These are phyloP conservation scores for Drosophila sucinea DNA, from an alignment of 1,140 invertebrate species.

Conservation along the genomic window DNA sequence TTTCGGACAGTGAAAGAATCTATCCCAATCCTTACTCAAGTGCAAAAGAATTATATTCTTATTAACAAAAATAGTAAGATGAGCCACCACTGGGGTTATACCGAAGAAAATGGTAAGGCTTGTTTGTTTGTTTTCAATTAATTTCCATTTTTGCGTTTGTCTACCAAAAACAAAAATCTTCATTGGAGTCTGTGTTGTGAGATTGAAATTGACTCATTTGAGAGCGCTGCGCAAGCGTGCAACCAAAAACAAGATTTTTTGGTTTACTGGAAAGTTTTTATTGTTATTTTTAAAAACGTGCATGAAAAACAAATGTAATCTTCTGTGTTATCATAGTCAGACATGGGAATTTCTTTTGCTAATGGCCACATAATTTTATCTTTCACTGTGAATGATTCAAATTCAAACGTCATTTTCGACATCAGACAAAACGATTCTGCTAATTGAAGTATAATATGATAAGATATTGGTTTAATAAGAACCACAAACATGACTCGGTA, in stretches of 20 bases:
- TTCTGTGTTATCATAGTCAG: not conserved
- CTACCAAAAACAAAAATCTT: constrained; percentile 31
- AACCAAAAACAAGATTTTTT: not conserved
- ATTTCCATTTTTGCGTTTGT: constrained; percentile 39
- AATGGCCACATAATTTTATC: constrained; percentile 16
- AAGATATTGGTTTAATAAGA: constrained; percentile 47
- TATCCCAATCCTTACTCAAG: constrained; percentile 26
- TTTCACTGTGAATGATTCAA: constrained; percentile 2
- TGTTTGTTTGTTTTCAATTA: constrained; percentile 37
- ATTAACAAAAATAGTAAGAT: constrained; percentile 47
- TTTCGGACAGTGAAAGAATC: constrained; percentile 55
- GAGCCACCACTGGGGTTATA: constrained; percentile 82
- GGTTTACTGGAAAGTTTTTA: constrained; percentile 23
- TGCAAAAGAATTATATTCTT: constrained; percentile 13
- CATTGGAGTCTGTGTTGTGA: constrained; percentile 22
- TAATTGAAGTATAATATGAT: constrained; percentile 42
- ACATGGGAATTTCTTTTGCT: constrained; percentile 22
- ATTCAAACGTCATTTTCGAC: constrained; percentile 20
- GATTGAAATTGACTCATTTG: constrained; percentile 49
- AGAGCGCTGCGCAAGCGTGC: constrained; percentile 54
- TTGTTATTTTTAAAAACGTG: not conserved
- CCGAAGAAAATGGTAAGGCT: constrained; percentile 77
- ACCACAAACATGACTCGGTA: not conserved
- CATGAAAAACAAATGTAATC: constrained; percentile 15
- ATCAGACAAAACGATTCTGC: constrained; percentile 29